Base-by-base conservation (phyloP, 2,113 vertebrate species). In the Nibea coibor region DNA sequence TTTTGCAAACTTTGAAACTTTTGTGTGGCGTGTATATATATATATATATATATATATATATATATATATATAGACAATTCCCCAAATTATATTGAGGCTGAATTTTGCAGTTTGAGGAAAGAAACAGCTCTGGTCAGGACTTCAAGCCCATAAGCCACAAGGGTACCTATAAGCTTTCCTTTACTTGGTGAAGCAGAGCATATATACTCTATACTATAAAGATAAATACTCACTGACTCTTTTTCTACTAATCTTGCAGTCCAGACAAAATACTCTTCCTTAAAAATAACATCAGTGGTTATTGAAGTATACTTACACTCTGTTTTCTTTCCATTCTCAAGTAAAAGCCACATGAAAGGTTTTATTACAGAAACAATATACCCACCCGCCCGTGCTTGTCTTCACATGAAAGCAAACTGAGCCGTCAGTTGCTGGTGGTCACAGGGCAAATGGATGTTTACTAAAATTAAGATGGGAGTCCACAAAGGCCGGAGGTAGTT, bases 371-470 rank as follows among this genome's bases (percentile, higher is more conserved):
- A 77, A 54, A 19, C 12, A 76, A 61, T 22, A 45, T 19, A 28
- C 1, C 0, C 5, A 2, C 14, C 16, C 0, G 4, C 14, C 16
- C 0, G 2, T 22, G 15, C 20, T 58, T 1, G 14, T 74, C 72
- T 75, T 39, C 59, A 56, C 42, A 84, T 47, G 58, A 71, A 71
- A 66, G 31, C 61, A 69, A 45, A 20, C 17, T 35, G 14, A 68
- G 11, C 28, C 14, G 4, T 72, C 84, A 47, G 62, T 15, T 48
- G 50, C 39, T 63, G 56, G 48, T 45, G 24, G 58, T 65, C 72
- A 11, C 22, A 64, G 20, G 56, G 42, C 35, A 84, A 83, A 75
- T 43, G 1, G 68, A 20, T 75, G 64, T 81, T 81, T 65, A 64
- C 65, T 39, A 28, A 81, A 74, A 80, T 75, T 42, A 75, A 59